Percentiles rank a stretch among this genome's conserved stretches.
Conservation (phyloP, 2,113 vertebrate species). For the Sylvia atricapilla region DNA sequence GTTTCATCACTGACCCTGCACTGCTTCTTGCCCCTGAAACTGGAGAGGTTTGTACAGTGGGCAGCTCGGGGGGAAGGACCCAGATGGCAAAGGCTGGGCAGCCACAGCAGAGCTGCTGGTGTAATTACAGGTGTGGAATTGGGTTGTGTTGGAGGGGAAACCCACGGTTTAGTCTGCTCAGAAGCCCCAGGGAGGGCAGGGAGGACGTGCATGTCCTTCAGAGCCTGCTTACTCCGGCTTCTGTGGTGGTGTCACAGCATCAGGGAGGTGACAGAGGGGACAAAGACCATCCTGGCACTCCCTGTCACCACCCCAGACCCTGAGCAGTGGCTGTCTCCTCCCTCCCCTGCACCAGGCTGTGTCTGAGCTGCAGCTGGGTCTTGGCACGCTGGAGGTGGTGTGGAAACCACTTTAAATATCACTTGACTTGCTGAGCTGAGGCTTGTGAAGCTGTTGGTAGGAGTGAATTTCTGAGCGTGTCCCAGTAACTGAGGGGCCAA, state of each 20-base stretch:
- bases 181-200: not conserved
- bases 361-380: not conserved
- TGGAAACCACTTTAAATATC: not conserved
- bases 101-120: not conserved
- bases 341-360: not conserved
- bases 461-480: not conserved
- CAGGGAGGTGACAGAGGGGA: not conserved
- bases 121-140: constrained; percentile 30
- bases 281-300: not conserved
- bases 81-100: not conserved
- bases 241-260: not conserved
- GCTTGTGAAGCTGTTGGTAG: not conserved
- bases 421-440: not conserved
- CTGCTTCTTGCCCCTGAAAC: not conserved
- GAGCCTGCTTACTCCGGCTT: not conserved
- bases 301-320: not conserved
- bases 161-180: constrained; percentile 61
- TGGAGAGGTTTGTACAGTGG: not conserved
- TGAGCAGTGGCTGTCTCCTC: not conserved
- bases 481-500: not conserved
- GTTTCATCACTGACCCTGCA: fast-evolving
- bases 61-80: not conserved
- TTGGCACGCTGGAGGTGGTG: not conserved
- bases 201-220: not conserved
- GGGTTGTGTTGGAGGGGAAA: constrained; percentile 23